Base-by-base conservation (phyloP, 2,888 invertebrate genomes). In the Cryptus armator region DNA sequence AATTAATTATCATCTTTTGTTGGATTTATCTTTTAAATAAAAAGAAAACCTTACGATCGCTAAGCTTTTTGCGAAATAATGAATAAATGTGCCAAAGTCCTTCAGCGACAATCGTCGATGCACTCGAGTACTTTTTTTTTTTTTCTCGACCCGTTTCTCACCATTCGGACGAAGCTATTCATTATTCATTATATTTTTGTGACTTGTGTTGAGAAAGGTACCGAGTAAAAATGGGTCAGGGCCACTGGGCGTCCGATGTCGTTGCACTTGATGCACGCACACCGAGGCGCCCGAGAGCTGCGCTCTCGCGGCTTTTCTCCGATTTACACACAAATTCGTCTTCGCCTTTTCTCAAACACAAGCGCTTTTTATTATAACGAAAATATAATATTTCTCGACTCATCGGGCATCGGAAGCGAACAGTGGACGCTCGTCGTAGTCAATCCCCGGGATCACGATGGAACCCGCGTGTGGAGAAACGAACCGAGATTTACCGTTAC, bases 141-240 rank as follows among this genome's bases (percentile, higher is more conserved):
- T 53, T 46, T 37, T 68, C 44, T 62, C 62, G 77, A 62, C 72
- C 67, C 51, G 51, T 77, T 77, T 67, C 24, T 37, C 37, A 16
- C 6, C 14, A n/a, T 37, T 9, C 16, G n/a, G 16, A 66, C 16
- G 16, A n/a, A 66, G 43, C 16, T 6, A 66, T 4, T 9, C 29
- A 29, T 29, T 14, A 59, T 12, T 10, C 10, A 10, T 62, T 53
- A 12, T 51, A 19, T n/a, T 44, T 19, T 56, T 66, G 48, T 59
- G 51, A 14, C 59, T 32, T 62, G 51, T 24, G 59, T 72, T 67
- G 76, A 74, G 72, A 77, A 81, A 77, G 37, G 29, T 76, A 48
- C 29, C 16, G 2, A 24, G 46, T 37, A 9, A 12, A 84, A 81
- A 85, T 85, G 44, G 85, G 85, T 82, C 85, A 85, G 70, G 81